Evolutionary conservation across 1,140 invertebrate genomes (phyloP).

Genomic region (Oreohelix idahoensis): DNA sequence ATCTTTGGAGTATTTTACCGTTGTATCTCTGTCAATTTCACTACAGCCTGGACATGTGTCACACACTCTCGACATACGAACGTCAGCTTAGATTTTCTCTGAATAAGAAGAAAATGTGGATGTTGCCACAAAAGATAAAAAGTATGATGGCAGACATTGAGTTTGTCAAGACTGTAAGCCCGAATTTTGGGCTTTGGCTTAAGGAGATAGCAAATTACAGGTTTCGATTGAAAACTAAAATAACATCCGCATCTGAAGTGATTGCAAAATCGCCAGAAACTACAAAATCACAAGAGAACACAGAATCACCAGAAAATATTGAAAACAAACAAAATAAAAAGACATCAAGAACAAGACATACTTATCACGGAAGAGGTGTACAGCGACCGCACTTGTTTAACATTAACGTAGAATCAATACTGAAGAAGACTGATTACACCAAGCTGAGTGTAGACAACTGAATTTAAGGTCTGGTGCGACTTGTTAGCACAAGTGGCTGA

Average conservation of each 20-base stretch:
- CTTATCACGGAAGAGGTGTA: not conserved
- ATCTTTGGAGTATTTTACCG: too few relatives aligned
- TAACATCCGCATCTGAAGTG: not conserved
- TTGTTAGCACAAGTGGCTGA: not conserved
- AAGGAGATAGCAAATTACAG: not conserved
- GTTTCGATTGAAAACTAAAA: not conserved
- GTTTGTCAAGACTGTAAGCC: not conserved
- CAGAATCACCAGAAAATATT: too few relatives aligned
- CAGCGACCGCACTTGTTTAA: not conserved
- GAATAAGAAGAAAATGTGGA: not conserved
- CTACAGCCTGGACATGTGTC: not conserved
- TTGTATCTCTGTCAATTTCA: not conserved
- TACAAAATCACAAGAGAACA: too few relatives aligned
- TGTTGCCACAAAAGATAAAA: not conserved
- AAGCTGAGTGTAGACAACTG: not conserved
- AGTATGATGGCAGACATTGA: constrained; percentile 8
- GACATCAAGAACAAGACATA: not conserved
- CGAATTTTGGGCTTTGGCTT: not conserved
- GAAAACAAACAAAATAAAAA: not conserved
- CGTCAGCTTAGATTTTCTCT: not conserved
- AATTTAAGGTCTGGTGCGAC: not conserved
- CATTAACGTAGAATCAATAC: not conserved
- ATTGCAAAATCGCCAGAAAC: not conserved
- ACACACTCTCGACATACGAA: not conserved
- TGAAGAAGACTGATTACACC: not conserved